Evolutionary conservation across 2,888 invertebrate genomes (phyloP).

Genomic region (Trichogramma dendrolimi): DNA sequence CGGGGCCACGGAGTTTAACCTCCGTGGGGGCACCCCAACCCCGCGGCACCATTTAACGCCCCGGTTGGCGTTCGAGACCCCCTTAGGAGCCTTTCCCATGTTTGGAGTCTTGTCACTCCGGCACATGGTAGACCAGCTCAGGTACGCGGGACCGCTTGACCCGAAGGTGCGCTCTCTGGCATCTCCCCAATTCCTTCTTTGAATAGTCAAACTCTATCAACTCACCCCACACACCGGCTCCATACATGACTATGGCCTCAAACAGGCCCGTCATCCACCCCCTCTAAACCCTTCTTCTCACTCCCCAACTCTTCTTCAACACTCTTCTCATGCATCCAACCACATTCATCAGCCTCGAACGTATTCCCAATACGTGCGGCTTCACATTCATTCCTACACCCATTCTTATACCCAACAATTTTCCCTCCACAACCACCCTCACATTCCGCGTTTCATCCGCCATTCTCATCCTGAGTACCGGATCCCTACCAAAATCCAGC

Average conservation of each 20-base stretch:
- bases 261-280: slow-evolving; percentile 5
- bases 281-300: neutral
- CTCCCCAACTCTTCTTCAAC: slow-evolving; percentile 14
- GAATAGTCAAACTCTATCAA: slow-evolving; percentile 1
- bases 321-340: slow-evolving; percentile 9
- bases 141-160: too few relatives aligned
- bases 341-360: neutral
- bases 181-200: slow-evolving; percentile 6
- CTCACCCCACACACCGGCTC: slow-evolving; percentile 5
- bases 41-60: too few relatives aligned
- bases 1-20: too few relatives aligned
- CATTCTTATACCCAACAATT: neutral
- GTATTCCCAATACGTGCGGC: slow-evolving; percentile 2
- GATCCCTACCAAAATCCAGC: too few relatives aligned
- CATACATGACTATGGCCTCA: slow-evolving; percentile 5
- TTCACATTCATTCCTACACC: slow-evolving; percentile 4
- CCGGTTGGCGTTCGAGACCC: too few relatives aligned
- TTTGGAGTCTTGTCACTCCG: too few relatives aligned
- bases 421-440: neutral
- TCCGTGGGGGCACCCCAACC: too few relatives aligned
- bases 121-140: too few relatives aligned
- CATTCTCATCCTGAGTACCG: neutral
- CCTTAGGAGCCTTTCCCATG: too few relatives aligned
- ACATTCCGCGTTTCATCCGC: neutral
- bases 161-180: too few relatives aligned